Base-by-base conservation (phyloP, 2,113 vertebrate genomes). In the Asarcornis scutulata region DNA sequence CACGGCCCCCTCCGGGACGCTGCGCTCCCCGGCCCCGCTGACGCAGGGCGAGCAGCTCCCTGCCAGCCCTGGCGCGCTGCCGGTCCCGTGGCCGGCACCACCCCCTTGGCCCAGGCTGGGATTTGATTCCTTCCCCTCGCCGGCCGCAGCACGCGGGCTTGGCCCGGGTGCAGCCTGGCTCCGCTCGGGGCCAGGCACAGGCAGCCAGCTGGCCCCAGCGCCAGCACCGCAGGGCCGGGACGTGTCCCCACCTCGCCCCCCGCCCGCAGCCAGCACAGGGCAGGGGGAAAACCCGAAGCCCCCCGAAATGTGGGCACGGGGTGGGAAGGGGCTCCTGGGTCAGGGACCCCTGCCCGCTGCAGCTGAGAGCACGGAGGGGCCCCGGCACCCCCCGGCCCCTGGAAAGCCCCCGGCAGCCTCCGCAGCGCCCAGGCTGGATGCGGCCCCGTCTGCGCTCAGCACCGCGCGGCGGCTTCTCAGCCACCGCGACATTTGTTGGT, bases 261-360 rank as follows among this genome's bases (percentile, higher is more conserved):
- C 16, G 31, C 17, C 72, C 2, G 1, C 23, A 13, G 20, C 44
- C 48, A 82, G 21, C 34, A 56, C 29, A 32, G 32, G 53, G n/a
- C 34, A 4, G 17, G 44, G 29, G 14, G 14, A 77, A 17, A 17
- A 6, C 0, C 2, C 0, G 9, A 15, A 16, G 64, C 27, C 8
- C 8, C 27, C 64, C 73, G 4, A 27, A 71, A 50, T 0, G 3
- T 0, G 12, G 60, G 60, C 23, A 17, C 4, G 36, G 34, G 34
- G 9, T 17, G 14, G 59, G 34, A 34, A 13, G 58, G 59, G 34
- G 60, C 23, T 63, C 50, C 22, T 52, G 50, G 50, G 31, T 22
- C 36, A 53, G 2, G 1, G 79, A 40, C 4, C 8, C 22, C 16
- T n/a, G 20, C 27, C 27, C 1, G 1, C 5, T 3, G 4, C 0